phyloP scores from a whole-genome alignment of 2,113 vertebrate genomes.

The Noturus placidus region DNA sequence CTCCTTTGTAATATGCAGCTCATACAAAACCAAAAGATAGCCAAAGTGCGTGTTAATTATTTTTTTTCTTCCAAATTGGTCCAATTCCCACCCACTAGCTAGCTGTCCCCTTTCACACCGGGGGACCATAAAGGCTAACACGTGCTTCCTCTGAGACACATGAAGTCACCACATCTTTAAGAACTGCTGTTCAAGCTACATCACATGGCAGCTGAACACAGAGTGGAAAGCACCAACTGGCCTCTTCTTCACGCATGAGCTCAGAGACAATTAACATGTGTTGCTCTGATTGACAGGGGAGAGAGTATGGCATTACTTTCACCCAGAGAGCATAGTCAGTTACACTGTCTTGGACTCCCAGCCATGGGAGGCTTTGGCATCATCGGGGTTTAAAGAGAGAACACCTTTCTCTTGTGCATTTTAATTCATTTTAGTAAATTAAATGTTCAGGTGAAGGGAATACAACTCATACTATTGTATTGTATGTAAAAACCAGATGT shows the following conservation, averaged over 20 bases:
- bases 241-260: background rate
- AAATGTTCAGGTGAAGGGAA: background rate
- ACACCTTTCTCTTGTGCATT: background rate
- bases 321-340: background rate
- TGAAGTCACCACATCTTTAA: background rate
- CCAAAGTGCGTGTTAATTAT: background rate
- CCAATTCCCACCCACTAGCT: background rate
- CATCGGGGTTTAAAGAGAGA: background rate
- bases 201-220: background rate
- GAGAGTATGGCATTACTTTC: background rate
- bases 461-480: background rate
- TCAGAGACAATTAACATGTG: background rate
- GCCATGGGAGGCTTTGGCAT: background rate
- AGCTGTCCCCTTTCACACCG: background rate
- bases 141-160: background rate
- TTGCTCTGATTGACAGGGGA: background rate
- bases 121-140: background rate
- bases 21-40: slow-evolving; percentile 17
- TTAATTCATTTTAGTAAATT: background rate
- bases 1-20: slow-evolving; percentile 29
- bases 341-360: background rate
- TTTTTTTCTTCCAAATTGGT: background rate
- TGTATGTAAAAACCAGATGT: background rate
- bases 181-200: background rate
- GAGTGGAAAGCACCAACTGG: background rate